A percentile compares a stretch with the other conserved stretches of the same genome.
Evolutionary conservation across 2,797 vertebrate genomes (phyloP).

Genomic region (Pempheris klunzingeri): DNA sequence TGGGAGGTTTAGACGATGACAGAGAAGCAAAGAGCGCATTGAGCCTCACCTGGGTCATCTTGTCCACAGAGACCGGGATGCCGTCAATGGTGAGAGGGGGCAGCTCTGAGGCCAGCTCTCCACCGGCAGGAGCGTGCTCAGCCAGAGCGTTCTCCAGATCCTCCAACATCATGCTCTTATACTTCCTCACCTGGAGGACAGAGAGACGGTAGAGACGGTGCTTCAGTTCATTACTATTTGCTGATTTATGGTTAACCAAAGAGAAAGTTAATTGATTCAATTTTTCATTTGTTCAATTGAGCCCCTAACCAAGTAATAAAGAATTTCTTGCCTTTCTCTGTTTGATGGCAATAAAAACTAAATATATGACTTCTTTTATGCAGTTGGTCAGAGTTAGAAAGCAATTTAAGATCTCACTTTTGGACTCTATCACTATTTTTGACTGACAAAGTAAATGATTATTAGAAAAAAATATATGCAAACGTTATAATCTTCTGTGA

Average conservation of each 20-base stretch:
- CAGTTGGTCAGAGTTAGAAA: not conserved
- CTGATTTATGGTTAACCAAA: not conserved
- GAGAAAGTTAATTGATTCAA: not conserved
- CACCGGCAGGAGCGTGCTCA: slow-evolving; percentile 94
- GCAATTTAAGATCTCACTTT: not conserved
- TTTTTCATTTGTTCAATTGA: not conserved
- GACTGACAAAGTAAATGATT: not conserved
- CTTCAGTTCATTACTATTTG: not conserved
- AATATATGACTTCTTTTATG: not conserved
- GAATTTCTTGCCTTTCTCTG: too few species aligned
- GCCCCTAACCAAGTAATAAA: not conserved
- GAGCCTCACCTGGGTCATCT: slow-evolving; percentile 96
- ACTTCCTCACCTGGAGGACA: slow-evolving; percentile 93
- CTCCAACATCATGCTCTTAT: slow-evolving; percentile 97
- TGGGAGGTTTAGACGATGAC: not conserved
- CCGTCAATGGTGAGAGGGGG: slow-evolving; percentile 98
- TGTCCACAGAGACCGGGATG: slow-evolving; percentile 98
- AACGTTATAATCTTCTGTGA: not conserved
- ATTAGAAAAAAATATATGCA: not conserved
- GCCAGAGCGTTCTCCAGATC: slow-evolving; percentile 96
- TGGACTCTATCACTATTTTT: not conserved
- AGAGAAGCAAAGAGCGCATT: not conserved
- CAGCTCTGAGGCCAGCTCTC: slow-evolving; percentile 95
- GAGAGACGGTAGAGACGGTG: not conserved
- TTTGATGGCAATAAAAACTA: not conserved